phyloP scores from a whole-genome alignment of 2,888 invertebrate genomes.

The Lithophane semibrunnea region DNA sequence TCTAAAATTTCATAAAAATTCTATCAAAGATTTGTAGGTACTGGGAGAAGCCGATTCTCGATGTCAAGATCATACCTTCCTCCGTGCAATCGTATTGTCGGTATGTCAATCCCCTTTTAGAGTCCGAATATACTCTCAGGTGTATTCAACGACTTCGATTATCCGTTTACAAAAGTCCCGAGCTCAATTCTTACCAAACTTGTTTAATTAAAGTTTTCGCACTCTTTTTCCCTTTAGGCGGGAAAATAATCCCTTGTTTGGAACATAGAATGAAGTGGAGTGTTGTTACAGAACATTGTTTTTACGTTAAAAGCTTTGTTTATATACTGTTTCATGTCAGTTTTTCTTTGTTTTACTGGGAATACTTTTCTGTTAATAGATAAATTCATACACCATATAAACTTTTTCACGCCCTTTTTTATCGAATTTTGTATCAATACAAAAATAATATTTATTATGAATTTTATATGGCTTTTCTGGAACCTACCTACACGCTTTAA shows the following conservation, averaged over 20 bases:
- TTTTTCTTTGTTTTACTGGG: neutral
- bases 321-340: neutral
- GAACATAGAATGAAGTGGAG: slow-evolving; percentile 73
- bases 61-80: slow-evolving; percentile 63
- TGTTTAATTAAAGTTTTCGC: slow-evolving; percentile 91
- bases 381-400: neutral
- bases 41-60: slow-evolving; percentile 55
- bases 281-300: slow-evolving; percentile 1
- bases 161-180: slow-evolving; percentile 89
- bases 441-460: neutral
- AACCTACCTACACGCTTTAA: neutral
- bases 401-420: neutral
- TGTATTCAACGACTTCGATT: slow-evolving; percentile 87
- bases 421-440: neutral
- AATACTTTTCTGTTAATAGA: neutral
- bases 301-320: neutral
- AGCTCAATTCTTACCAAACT: slow-evolving; percentile 88
- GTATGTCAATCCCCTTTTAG: slow-evolving; percentile 74
- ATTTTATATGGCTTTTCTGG: neutral
- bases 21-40: slow-evolving; percentile 46
- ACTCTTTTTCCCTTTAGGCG: slow-evolving; percentile 90
- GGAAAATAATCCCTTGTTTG: slow-evolving; percentile 86
- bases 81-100: slow-evolving; percentile 66
- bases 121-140: slow-evolving; percentile 81
- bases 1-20: slow-evolving; percentile 62